Percentiles rank a stretch among this genome's conserved stretches.
These are phyloP conservation scores for Stegana nigrithorax DNA, from an alignment of 2,888 invertebrate genomes.

Conservation along the genomic window DNA sequence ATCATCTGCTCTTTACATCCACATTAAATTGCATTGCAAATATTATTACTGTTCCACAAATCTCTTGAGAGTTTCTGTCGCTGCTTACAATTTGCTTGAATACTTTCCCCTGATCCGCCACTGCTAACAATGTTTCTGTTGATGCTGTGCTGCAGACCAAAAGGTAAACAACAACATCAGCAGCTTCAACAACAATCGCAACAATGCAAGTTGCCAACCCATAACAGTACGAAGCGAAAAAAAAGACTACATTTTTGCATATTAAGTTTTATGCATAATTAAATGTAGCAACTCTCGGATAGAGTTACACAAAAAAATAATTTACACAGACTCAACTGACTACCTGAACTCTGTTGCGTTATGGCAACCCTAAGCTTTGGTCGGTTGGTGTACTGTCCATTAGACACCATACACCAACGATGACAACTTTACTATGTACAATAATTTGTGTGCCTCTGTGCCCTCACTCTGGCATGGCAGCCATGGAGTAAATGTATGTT, in stretches of 20 bases:
- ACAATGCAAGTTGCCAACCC: neutral
- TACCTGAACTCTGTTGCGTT: constrained; percentile 15
- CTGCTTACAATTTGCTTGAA: too few relatives aligned
- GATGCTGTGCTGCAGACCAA: constrained; percentile 41
- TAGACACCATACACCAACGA: neutral
- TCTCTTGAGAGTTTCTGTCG: too few relatives aligned
- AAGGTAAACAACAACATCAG: constrained; percentile 47
- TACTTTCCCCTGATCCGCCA: too few relatives aligned
- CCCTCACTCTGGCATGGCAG: neutral
- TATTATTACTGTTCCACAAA: too few relatives aligned
- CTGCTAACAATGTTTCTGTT: constrained; percentile 22
- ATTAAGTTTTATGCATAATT: constrained; percentile 52
- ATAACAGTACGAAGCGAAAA: neutral
- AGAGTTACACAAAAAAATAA: neutral
- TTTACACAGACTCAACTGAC: neutral
- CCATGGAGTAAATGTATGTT: constrained; percentile 50
- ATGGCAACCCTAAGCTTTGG: neutral
- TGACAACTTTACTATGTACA: constrained; percentile 4
- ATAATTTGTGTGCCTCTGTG: constrained; percentile 13
- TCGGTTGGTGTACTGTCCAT: too few relatives aligned
- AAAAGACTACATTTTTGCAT: constrained; percentile 15
- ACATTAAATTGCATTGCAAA: too few relatives aligned
- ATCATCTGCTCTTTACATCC: too few relatives aligned
- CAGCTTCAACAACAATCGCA: constrained; percentile 25
- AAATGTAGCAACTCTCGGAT: constrained; percentile 33